Percentiles rank a stretch among this genome's conserved stretches.
These are phyloP conservation scores for Drosophila aff. DNA, from an alignment of 1,140 invertebrate genomes.

Conservation along the genomic window DNA sequence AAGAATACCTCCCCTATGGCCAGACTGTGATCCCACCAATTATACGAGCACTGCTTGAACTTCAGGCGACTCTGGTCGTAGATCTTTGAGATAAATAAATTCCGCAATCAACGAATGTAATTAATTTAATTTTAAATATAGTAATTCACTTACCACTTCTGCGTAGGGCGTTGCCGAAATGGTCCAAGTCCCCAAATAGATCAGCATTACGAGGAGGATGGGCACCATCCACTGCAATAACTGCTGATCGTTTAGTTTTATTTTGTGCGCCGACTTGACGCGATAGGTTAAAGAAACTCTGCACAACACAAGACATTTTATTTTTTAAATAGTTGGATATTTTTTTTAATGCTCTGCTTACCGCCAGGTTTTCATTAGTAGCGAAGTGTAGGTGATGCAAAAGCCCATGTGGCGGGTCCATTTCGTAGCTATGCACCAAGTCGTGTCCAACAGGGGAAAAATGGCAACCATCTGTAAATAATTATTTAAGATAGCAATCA, in stretches of 20 bases:
- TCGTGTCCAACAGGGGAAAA: constrained; percentile 92
- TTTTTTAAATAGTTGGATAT: not conserved
- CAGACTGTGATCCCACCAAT: constrained; percentile 97
- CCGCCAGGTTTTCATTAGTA: constrained; percentile 97
- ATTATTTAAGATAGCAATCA: no score
- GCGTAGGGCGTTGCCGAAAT: constrained; percentile 92
- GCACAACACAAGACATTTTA: constrained; percentile 1
- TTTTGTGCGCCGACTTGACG: constrained; percentile 96
- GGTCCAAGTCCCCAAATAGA: constrained; percentile 96
- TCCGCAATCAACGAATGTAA: not conserved
- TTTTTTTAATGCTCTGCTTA: constrained; percentile 74
- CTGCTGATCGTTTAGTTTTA: constrained; percentile 96
- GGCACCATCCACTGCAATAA: constrained; percentile 96
- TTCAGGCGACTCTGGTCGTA: constrained; percentile 90
- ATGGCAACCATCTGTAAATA: constrained; percentile 93
- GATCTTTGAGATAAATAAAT: constrained; percentile 85
- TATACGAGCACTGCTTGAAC: constrained; percentile 95
- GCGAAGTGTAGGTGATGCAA: constrained; percentile 95
- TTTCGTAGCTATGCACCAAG: constrained; percentile 94
- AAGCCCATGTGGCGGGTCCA: constrained; percentile 96
- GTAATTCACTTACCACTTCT: constrained; percentile 87
- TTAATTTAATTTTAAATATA: not conserved
- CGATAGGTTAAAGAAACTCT: constrained; percentile 97
- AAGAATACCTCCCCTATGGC: constrained; percentile 95
- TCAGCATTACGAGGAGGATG: constrained; percentile 93